Evolutionary conservation across 2,113 vertebrate species (phyloP).

Genomic region (Athene noctua): DNA sequence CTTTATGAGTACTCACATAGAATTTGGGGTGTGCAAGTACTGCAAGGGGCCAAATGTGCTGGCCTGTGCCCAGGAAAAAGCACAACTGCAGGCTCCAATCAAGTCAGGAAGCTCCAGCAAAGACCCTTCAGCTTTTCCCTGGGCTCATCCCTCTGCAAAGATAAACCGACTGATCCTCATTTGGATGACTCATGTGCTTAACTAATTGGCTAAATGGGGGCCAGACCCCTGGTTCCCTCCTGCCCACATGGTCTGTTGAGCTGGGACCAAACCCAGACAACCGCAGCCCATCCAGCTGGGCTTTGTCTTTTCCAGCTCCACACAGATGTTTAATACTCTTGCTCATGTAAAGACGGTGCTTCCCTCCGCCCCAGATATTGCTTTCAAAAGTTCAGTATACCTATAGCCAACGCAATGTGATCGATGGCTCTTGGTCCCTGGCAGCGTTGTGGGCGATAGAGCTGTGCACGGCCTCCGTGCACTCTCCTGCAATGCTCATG

Average conservation of each 20-base stretch:
- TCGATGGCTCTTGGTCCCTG: accelerated
- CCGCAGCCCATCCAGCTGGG: neutral
- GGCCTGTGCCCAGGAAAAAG: accelerated
- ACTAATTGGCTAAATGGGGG: conserved; percentile 34
- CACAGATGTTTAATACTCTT: conserved; percentile 34
- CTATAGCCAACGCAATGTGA: neutral
- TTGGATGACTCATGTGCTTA: conserved; percentile 23
- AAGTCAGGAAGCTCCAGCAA: neutral
- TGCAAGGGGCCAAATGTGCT: neutral
- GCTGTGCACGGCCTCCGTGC: accelerated
- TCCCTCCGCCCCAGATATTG: neutral
- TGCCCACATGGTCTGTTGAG: neutral
- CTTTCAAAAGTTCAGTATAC: neutral
- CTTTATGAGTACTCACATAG: neutral
- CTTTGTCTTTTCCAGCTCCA: neutral
- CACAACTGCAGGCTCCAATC: neutral
- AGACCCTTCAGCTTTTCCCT: neutral
- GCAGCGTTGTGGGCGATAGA: accelerated
- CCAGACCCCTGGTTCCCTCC: neutral
- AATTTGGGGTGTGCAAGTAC: accelerated
- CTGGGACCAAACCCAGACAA: conserved; percentile 25
- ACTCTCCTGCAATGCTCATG: accelerated
- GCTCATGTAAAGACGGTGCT: neutral
- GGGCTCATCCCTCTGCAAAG: neutral
- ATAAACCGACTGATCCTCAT: neutral